A percentile compares a stretch with the other conserved stretches of the same genome.
Conservation (phyloP, 2,888 invertebrate species). For the Caenorhabditis doughertyi region DNA sequence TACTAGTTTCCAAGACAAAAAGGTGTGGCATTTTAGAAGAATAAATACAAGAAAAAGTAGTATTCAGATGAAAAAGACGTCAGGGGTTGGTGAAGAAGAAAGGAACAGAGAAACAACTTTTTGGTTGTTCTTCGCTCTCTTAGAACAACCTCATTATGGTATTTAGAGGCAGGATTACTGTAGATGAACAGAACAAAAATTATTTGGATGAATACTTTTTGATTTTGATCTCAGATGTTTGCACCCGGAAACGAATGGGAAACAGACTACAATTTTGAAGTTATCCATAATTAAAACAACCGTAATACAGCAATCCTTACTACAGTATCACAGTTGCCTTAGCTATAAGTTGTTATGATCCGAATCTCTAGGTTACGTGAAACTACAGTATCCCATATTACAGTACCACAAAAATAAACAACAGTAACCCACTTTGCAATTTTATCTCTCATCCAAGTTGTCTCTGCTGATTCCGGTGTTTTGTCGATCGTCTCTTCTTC, state of each 20-base stretch:
- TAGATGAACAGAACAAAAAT: constrained; percentile 17
- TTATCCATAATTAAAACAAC: too few species aligned
- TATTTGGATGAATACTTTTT: background rate
- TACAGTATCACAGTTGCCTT: too few species aligned
- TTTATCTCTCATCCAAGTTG: constrained; percentile 66
- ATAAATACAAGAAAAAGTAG: constrained; percentile 5
- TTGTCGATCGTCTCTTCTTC: constrained; percentile 53
- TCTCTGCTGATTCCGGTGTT: constrained; percentile 63
- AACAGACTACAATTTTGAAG: too few species aligned
- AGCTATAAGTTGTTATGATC: too few species aligned
- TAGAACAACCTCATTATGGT: constrained; percentile 37
- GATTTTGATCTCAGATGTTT: constrained; percentile 19
- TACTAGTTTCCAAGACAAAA: constrained; percentile 36
- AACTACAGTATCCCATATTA: too few species aligned
- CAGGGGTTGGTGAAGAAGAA: constrained; percentile 22
- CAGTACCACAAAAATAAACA: too few species aligned
- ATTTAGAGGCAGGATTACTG: constrained; percentile 9
- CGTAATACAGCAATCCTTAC: too few species aligned
- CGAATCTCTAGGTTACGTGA: too few species aligned
- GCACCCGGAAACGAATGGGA: constrained; percentile 15
- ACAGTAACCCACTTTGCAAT: constrained; percentile 66
- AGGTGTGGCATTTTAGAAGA: constrained; percentile 55
- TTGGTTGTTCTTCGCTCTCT: constrained; percentile 48
- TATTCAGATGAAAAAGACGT: constrained; percentile 12
- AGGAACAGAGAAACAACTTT: constrained; percentile 2